Percentiles rank a stretch among this genome's conserved stretches.
phyloP scores from a whole-genome alignment of 2,888 invertebrate genomes.

The Pogonocherus hispidulus region DNA sequence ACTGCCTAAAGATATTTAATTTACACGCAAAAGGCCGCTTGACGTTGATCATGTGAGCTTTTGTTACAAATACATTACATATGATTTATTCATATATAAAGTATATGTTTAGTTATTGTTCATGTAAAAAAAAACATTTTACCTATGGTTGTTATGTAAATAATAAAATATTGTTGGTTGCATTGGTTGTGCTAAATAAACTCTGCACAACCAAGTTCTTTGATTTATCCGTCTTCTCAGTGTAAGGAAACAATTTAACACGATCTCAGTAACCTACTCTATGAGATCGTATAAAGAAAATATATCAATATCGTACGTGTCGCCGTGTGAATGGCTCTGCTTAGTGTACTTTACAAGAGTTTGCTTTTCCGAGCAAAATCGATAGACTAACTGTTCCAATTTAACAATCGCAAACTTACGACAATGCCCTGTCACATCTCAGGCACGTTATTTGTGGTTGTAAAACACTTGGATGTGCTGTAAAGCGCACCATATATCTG shows the following conservation, averaged over 20 bases:
- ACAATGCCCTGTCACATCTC: constrained; percentile 14
- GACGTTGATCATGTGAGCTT: no score
- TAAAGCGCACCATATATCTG: not conserved
- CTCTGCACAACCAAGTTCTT: no score
- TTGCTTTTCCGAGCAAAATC: not conserved
- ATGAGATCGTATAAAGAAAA: not conserved
- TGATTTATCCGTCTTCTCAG: no score
- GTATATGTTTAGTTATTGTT: no score
- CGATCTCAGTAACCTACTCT: not conserved
- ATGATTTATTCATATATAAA: no score
- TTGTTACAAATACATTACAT: no score
- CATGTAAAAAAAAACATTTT: no score
- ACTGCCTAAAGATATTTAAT: no score
- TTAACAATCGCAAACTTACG: constrained; percentile 15
- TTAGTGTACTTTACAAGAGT: not conserved
- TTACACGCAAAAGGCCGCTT: no score
- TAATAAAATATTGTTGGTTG: no score
- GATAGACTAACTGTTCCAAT: constrained; percentile 10
- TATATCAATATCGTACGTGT: not conserved
- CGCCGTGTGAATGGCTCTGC: not conserved
- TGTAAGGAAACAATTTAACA: not conserved
- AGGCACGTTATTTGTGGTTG: constrained; percentile 5
- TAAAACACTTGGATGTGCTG: not conserved
- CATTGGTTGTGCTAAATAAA: no score
- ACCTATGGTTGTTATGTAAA: no score